phyloP scores from a whole-genome alignment of 2,888 invertebrate species.

The Adela reaumurella region DNA sequence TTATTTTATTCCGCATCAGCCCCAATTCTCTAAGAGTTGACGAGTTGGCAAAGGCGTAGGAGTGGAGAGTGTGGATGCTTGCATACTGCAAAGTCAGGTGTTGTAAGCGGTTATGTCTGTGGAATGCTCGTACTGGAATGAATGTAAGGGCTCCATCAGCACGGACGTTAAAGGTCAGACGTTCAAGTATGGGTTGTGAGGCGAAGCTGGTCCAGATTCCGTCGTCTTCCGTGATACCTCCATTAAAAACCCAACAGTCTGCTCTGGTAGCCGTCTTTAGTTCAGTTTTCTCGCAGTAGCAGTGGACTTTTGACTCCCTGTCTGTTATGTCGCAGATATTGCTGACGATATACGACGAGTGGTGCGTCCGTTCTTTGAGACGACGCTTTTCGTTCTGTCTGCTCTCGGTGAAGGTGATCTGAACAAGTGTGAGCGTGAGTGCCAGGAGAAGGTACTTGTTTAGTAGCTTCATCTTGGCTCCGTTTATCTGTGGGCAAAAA shows the following conservation, averaged over 20 bases:
- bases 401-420: conserved; percentile 37
- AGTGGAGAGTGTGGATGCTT: conserved; percentile 64
- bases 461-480: conserved; percentile 28
- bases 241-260: conserved; percentile 70
- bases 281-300: conserved; percentile 46
- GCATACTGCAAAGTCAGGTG: conserved; percentile 70
- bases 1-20: conserved; percentile 67
- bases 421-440: conserved; percentile 37
- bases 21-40: conserved; percentile 66
- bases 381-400: conserved; percentile 30
- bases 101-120: conserved; percentile 64
- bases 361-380: conserved; percentile 28
- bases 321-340: conserved; percentile 47
- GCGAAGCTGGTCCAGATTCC: conserved; percentile 71
- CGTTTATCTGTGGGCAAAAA: neutral
- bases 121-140: conserved; percentile 67
- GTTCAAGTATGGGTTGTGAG: conserved; percentile 65
- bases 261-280: conserved; percentile 61
- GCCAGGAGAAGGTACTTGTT: conserved; percentile 39
- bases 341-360: conserved; percentile 35
- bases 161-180: conserved; percentile 67
- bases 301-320: conserved; percentile 43
- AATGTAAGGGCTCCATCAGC: conserved; percentile 67
- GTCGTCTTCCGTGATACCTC: conserved; percentile 61
- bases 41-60: conserved; percentile 73